Conservation (phyloP, 2,113 vertebrate species). For the Origma solitaria region DNA sequence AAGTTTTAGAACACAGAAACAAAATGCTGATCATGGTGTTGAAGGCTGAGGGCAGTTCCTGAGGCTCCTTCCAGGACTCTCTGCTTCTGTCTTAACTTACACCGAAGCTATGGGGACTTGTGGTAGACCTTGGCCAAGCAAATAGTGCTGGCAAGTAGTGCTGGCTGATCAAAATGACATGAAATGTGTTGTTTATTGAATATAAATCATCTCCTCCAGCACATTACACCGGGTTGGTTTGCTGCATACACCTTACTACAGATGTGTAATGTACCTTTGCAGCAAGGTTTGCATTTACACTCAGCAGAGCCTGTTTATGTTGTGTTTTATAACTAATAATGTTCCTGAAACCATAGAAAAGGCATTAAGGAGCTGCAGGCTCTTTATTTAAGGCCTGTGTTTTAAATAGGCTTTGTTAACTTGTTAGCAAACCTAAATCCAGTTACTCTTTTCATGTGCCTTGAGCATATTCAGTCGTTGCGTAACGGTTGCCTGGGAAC, state of each 20-base stretch:
- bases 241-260: not conserved
- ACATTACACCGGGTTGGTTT: not conserved
- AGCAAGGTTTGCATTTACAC: not conserved
- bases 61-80: not conserved
- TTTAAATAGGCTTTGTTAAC: conserved; percentile 5
- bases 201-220: not conserved
- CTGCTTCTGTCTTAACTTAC: not conserved
- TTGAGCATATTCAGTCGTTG: conserved; percentile 14
- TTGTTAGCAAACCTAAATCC: conserved; percentile 28
- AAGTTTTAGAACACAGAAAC: not conserved
- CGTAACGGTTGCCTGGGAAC: conserved; percentile 40
- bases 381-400: not conserved
- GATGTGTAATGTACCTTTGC: not conserved
- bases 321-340: not conserved
- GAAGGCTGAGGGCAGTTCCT: not conserved
- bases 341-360: not conserved
- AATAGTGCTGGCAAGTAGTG: rapidly evolving
- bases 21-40: not conserved
- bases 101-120: rapidly evolving
- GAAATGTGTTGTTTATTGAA: not conserved
- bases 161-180: not conserved
- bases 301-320: not conserved
- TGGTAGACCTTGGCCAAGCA: not conserved
- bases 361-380: not conserved
- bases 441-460: conserved; percentile 2